Evolutionary conservation across 2,113 vertebrate genomes (phyloP).

Genomic region (Macrotis lagotis): DNA sequence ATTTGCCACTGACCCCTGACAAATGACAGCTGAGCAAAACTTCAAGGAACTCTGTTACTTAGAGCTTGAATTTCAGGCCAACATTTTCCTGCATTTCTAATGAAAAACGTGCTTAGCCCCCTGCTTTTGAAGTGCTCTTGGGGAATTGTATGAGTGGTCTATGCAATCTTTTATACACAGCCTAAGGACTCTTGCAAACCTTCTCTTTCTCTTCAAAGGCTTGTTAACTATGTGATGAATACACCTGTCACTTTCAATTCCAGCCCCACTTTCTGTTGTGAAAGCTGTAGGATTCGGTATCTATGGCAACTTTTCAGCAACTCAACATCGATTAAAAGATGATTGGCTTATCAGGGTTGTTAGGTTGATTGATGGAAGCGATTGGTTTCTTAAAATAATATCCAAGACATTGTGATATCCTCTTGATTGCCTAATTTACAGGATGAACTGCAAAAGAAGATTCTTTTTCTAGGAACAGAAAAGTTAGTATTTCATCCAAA

Average conservation of each 20-base stretch:
- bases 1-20: constrained; percentile 71
- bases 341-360: constrained; percentile 83
- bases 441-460: constrained; percentile 36
- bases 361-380: constrained; percentile 79
- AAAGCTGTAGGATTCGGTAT: constrained; percentile 84
- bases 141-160: constrained; percentile 80
- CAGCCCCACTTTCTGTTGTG: constrained; percentile 85
- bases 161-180: constrained; percentile 82
- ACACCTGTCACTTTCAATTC: constrained; percentile 89
- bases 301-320: constrained; percentile 88
- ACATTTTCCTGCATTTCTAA: constrained; percentile 78
- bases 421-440: constrained; percentile 71
- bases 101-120: constrained; percentile 77
- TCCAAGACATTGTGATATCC: constrained; percentile 72
- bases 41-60: constrained; percentile 69
- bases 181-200: constrained; percentile 83
- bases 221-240: constrained; percentile 88
- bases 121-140: constrained; percentile 79
- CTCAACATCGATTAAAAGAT: constrained; percentile 85
- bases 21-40: constrained; percentile 71
- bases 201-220: constrained; percentile 84
- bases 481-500: constrained; percentile 64
- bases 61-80: constrained; percentile 79
- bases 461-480: neutral
- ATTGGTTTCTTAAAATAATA: constrained; percentile 80